A percentile compares a stretch with the other conserved stretches of the same genome.
Conservation (phyloP, 2,888 invertebrate species). For the Meandrusa payeni region DNA sequence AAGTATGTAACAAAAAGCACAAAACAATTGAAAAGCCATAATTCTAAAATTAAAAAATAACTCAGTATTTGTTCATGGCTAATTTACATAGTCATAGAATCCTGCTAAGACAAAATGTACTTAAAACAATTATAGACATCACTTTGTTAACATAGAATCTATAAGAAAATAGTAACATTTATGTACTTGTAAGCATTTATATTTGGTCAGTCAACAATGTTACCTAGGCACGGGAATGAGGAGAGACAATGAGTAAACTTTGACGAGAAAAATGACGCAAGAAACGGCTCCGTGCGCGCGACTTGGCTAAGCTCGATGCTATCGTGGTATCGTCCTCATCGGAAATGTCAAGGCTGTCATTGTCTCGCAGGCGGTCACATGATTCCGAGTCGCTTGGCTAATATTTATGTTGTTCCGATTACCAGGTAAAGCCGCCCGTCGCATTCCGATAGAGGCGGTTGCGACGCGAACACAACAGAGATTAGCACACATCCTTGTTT, state of each 20-base stretch:
- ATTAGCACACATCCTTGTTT: constrained; percentile 35
- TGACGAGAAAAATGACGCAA: constrained; percentile 17
- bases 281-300: neutral
- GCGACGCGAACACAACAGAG: constrained; percentile 15
- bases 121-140: too few species aligned
- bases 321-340: constrained; percentile 34
- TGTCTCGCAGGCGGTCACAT: constrained; percentile 40
- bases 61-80: too few species aligned
- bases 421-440: constrained; percentile 28
- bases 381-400: constrained; percentile 32
- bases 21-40: too few species aligned
- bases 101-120: too few species aligned
- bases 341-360: constrained; percentile 51
- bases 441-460: constrained; percentile 32
- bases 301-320: constrained; percentile 10
- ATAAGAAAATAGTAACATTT: neutral
- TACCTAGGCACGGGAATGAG: neutral
- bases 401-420: constrained; percentile 37
- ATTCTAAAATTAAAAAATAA: neutral
- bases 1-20: too few species aligned
- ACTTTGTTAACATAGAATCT: too few species aligned
- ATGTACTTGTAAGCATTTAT: neutral
- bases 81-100: too few species aligned
- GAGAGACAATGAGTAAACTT: constrained; percentile 14
- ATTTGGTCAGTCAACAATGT: neutral